A percentile compares a stretch with the other conserved stretches of the same genome.
Evolutionary conservation across 2,888 invertebrate genomes (phyloP).

Genomic region (Conus canariensis): DNA sequence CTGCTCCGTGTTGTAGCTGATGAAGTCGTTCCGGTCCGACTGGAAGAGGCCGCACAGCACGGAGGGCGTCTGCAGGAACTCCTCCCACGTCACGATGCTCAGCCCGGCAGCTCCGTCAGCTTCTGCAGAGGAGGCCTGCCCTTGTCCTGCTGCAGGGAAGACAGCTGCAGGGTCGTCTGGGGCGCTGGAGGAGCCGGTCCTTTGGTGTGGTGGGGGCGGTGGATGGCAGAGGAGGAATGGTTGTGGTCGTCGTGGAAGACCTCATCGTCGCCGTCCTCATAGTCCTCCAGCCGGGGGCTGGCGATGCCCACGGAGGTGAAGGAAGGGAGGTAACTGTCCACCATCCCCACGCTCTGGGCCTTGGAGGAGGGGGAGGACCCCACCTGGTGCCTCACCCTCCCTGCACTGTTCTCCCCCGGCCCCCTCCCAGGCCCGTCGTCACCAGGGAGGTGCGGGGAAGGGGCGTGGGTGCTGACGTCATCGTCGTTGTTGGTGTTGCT

Average conservation of each 20-base stretch:
- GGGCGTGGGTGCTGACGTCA: neutral
- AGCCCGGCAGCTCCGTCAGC: constrained; percentile 51
- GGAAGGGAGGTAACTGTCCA: constrained; percentile 31
- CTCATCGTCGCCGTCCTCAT: neutral
- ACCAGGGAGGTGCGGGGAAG: neutral
- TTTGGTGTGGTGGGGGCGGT: neutral
- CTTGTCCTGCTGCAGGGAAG: neutral
- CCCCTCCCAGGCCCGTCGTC: neutral
- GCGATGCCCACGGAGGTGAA: constrained; percentile 19
- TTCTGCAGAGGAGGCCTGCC: neutral
- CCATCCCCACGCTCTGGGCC: neutral
- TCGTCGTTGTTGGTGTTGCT: neutral
- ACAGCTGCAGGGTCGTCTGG: too few species aligned
- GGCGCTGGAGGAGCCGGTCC: constrained; percentile 3
- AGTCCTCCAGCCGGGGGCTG: constrained; percentile 9
- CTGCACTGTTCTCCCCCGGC: neutral
- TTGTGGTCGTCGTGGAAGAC: neutral
- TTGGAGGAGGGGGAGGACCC: neutral
- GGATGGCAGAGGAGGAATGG: neutral
- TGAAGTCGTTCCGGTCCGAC: constrained; percentile 59
- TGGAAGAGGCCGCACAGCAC: constrained; percentile 63
- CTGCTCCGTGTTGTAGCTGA: constrained; percentile 64
- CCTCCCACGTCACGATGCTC: constrained; percentile 68
- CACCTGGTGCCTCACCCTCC: neutral
- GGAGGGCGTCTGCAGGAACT: constrained; percentile 62